Conservation (phyloP, 2,888 invertebrate species). For the Hypomecis punctinalis region DNA sequence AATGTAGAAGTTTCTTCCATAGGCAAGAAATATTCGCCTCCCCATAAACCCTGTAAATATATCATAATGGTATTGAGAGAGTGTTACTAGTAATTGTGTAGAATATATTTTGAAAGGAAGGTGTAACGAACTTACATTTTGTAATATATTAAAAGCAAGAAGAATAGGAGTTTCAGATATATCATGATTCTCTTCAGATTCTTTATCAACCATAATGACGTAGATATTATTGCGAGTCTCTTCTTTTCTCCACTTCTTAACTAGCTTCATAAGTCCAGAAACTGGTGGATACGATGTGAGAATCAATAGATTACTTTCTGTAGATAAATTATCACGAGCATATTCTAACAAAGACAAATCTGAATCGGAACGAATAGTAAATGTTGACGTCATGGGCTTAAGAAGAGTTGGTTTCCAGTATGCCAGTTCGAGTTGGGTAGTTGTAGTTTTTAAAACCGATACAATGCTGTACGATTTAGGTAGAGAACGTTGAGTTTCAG, state of each 20-base stretch:
- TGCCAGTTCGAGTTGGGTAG: conserved; percentile 6
- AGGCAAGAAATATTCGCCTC: conserved; percentile 9
- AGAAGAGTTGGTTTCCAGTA: conserved; percentile 6
- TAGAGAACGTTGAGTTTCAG: neutral
- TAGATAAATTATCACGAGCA: conserved; percentile 37
- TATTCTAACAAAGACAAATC: conserved; percentile 43
- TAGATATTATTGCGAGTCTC: conserved; percentile 41
- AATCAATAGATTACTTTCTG: conserved; percentile 43
- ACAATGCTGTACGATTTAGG: neutral
- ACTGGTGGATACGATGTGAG: conserved; percentile 47
- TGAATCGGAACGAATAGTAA: conserved; percentile 2
- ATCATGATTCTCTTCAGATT: conserved; percentile 19
- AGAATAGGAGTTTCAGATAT: conserved; percentile 38
- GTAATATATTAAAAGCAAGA: conserved; percentile 43
- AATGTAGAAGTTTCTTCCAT: conserved; percentile 15
- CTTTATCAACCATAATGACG: conserved; percentile 41
- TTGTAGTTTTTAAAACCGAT: conserved; percentile 1
- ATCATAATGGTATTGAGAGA: too few relatives aligned
- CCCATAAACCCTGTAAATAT: conserved; percentile 8
- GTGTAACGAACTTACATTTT: conserved; percentile 40
- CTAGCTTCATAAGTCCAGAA: conserved; percentile 44
- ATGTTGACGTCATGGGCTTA: neutral
- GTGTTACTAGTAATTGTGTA: too few relatives aligned
- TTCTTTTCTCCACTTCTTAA: conserved; percentile 48
- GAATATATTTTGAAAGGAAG: too few relatives aligned